A percentile compares a stretch with the other conserved stretches of the same genome.
phyloP scores from a whole-genome alignment of 2,888 invertebrate species.

The Lasius fuliginosus region DNA sequence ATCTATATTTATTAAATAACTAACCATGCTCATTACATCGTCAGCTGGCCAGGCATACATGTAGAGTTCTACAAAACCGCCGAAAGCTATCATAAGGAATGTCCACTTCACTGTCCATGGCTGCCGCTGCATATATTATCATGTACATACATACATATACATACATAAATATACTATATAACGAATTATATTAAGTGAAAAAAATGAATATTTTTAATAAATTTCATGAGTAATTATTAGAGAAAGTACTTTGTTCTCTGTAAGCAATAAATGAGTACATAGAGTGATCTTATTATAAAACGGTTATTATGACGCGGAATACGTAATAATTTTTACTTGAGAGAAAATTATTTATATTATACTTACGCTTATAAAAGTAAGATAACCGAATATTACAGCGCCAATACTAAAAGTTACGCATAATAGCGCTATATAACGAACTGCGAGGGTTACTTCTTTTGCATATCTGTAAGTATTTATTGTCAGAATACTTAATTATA shows the following conservation, averaged over 20 bases:
- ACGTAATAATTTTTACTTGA: not conserved
- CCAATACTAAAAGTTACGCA: conserved; percentile 58
- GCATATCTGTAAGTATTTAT: conserved; percentile 57
- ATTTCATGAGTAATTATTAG: not conserved
- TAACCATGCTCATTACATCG: conserved; percentile 29
- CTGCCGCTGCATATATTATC: not conserved
- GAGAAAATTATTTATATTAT: not conserved
- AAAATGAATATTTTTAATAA: not conserved
- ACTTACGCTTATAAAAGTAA: conserved; percentile 72
- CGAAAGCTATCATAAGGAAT: conserved; percentile 19
- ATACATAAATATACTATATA: not conserved
- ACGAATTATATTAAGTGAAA: not conserved
- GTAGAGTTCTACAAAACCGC: conserved; percentile 36
- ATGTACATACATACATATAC: not conserved
- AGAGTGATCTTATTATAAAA: not conserved
- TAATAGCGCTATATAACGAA: conserved; percentile 57
- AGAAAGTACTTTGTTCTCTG: not conserved
- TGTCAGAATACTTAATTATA: not conserved
- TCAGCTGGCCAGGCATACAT: conserved; percentile 53
- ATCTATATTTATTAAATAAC: conserved; percentile 1
- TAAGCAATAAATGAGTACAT: not conserved
- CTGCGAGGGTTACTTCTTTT: conserved; percentile 57
- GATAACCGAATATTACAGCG: conserved; percentile 63
- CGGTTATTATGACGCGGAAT: not conserved
- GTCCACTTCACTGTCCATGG: conserved; percentile 24